Evolutionary conservation across 2,113 vertebrate species (phyloP).

Genomic region (Plectropomus leopardus): DNA sequence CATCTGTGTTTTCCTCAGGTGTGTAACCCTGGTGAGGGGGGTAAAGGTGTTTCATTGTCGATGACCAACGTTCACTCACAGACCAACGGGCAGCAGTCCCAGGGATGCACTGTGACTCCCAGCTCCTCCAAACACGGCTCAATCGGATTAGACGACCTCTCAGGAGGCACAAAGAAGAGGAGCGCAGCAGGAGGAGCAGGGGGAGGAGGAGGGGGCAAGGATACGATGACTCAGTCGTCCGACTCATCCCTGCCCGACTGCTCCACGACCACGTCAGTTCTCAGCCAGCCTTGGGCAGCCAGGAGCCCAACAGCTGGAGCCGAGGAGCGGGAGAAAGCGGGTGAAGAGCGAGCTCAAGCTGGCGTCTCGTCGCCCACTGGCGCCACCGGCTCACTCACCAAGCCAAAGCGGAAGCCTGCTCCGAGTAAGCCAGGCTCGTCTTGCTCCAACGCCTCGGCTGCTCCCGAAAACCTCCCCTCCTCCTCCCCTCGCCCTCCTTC

Average conservation of each 20-base stretch:
- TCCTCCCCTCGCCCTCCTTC: constrained; percentile 66
- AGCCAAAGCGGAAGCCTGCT: constrained; percentile 91
- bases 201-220: constrained; percentile 73
- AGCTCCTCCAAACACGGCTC: constrained; percentile 92
- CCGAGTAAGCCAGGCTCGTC: constrained; percentile 78
- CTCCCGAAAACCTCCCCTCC: constrained; percentile 18
- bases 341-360: constrained; percentile 52
- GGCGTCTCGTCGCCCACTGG: constrained; percentile 48
- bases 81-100: constrained; percentile 93
- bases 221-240: constrained; percentile 80
- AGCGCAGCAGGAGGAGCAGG: constrained; percentile 67
- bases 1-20: constrained; percentile 81
- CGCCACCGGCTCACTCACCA: constrained; percentile 85
- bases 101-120: constrained; percentile 89
- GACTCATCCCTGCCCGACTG: constrained; percentile 90
- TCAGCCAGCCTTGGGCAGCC: constrained; percentile 88
- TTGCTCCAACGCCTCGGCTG: constrained; percentile 29
- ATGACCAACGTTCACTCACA: constrained; percentile 97
- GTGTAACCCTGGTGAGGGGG: constrained; percentile 89
- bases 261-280: constrained; percentile 88
- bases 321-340: constrained; percentile 39
- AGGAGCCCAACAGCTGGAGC: constrained; percentile 50
- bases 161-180: constrained; percentile 84
- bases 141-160: constrained; percentile 72
- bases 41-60: constrained; percentile 85